Base-by-base conservation (phyloP, 2,113 vertebrate species). In the Telmatochromis sp. region DNA sequence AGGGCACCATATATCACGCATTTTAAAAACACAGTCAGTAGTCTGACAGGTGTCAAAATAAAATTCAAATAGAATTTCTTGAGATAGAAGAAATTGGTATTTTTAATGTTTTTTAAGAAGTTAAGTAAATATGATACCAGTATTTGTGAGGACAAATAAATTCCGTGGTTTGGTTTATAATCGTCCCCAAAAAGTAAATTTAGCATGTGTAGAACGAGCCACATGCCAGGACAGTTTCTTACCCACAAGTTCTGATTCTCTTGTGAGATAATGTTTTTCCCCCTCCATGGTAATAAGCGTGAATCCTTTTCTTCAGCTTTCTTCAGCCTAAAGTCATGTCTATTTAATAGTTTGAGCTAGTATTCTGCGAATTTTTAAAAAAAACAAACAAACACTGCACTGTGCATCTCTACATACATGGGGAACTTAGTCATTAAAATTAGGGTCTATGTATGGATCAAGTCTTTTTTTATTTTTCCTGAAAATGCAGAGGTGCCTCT, bases 401-500 rank as follows among this genome's bases (percentile, higher is more conserved):
- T 45, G 23, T 7, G 51, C 14, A 55, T 57, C 40, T 54, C 40
- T 42, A 17, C 80, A 40, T 42, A 51, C 19, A 58, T 9, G 14
- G 37, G 7, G 3, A 71, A n/a, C 14, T 21, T 21, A 55, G 14
- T 35, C 4, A 17, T 1, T 21, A 9, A 78, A 84, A 83, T 33
- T 13, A 26, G 42, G 7, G 1, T 55, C 47, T 17, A 12, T 47
- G 17, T 2, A 71, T 31, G 5, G 9, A 87, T 80, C 15, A 31
- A 85, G 89, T 93, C 5, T 68, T 57, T 35, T 19, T 15, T 37
- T 6, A 37, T 71, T 84, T 68, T 82, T 14, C 31, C 73, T 85
- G 84, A 82, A 80, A 93, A 81, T 93, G 85, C 60, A 82, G 82
- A 84, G 90, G 86, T 82, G 47, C 91, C 88, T 53, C 31, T 87